Evolutionary conservation across 2,797 vertebrate genomes (phyloP).

Genomic region (Centropyge bicolor): DNA sequence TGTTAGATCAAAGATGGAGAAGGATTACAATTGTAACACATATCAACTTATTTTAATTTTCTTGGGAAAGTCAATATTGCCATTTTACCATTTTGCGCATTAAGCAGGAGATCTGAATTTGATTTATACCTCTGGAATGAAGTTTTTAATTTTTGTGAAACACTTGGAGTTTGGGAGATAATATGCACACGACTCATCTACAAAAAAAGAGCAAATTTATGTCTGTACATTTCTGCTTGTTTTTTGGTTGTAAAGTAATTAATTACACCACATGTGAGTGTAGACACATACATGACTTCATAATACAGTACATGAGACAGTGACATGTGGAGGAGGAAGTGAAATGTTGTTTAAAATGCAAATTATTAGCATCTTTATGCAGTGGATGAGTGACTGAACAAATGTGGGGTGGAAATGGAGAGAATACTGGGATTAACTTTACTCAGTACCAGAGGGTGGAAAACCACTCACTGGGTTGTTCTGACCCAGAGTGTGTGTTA

Average conservation of each 20-base stretch:
- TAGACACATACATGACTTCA: neutral
- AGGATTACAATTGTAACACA: conserved; percentile 26
- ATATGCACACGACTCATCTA: neutral
- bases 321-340: neutral
- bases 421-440: too few species aligned
- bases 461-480: too few species aligned
- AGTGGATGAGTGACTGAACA: neutral
- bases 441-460: too few species aligned
- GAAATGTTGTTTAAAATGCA: neutral
- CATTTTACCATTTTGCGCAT: conserved; percentile 26
- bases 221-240: neutral
- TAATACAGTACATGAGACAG: neutral
- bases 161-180: conserved; percentile 1
- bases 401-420: neutral
- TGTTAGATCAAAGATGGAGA: conserved; percentile 45
- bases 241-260: neutral
- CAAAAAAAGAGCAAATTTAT: conserved; percentile 2
- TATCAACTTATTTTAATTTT: conserved; percentile 45
- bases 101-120: conserved; percentile 15
- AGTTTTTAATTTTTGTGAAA: conserved; percentile 5
- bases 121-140: neutral
- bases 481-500: too few species aligned
- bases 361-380: neutral
- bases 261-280: neutral
- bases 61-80: conserved; percentile 25